These are phyloP conservation scores for Uloborus plumipes DNA, from an alignment of 2,888 invertebrate genomes.

Conservation along the genomic window DNA sequence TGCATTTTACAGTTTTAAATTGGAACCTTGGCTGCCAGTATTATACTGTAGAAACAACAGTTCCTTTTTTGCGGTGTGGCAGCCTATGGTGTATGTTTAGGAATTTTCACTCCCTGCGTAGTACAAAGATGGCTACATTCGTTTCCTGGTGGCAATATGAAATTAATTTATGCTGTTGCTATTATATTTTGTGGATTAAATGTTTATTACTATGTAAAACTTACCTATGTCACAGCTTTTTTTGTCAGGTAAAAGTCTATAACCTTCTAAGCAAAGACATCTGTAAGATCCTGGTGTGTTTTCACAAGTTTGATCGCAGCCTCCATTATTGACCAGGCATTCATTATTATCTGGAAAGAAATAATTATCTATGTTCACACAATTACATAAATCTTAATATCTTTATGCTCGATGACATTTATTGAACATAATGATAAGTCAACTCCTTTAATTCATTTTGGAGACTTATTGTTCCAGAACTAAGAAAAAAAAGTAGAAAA, in stretches of 20 bases:
- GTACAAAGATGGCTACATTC: no score
- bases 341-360: slow-evolving; percentile 68
- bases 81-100: no score
- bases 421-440: neutral
- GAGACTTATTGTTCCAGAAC: neutral
- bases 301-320: slow-evolving; percentile 71
- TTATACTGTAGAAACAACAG: no score
- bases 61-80: no score
- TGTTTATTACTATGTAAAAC: neutral
- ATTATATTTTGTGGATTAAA: no score
- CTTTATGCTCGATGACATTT: neutral
- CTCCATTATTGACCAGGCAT: slow-evolving; percentile 70
- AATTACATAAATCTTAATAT: neutral
- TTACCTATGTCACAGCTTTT: slow-evolving; percentile 60
- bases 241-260: slow-evolving; percentile 68
- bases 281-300: slow-evolving; percentile 71
- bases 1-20: no score
- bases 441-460: neutral
- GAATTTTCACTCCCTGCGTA: no score
- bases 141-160: no score
- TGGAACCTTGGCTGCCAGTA: no score
- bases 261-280: slow-evolving; percentile 73
- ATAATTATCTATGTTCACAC: neutral
- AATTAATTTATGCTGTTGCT: no score
- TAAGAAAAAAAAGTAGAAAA: neutral